Percentiles rank a stretch among this genome's conserved stretches.
These are phyloP conservation scores for Nyctibius bracteatus DNA, from an alignment of 2,113 vertebrate species.

Conservation along the genomic window DNA sequence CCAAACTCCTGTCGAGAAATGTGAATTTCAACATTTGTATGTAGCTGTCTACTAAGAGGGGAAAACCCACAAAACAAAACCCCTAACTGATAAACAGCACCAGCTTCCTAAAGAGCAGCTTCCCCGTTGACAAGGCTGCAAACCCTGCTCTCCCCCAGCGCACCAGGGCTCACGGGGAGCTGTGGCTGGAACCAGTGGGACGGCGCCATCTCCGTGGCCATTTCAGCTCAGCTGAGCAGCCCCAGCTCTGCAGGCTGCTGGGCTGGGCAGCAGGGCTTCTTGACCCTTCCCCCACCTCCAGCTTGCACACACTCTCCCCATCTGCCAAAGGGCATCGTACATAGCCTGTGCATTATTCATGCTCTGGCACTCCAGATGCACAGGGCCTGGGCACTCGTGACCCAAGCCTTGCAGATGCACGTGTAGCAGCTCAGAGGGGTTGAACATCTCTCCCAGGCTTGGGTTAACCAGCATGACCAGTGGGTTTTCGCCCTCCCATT, in stretches of 20 bases:
- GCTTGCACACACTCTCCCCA: neutral
- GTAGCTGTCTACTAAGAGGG: neutral
- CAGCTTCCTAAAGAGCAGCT: neutral
- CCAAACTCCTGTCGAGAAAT: neutral
- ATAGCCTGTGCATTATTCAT: neutral
- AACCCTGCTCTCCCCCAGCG: rapidly evolving
- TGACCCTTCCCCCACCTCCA: neutral
- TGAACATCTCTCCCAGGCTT: neutral
- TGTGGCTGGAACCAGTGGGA: neutral
- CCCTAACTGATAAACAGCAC: neutral
- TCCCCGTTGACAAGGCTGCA: neutral
- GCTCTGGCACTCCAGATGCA: neutral
- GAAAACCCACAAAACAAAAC: neutral
- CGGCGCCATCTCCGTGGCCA: rapidly evolving
- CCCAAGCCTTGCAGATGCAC: neutral
- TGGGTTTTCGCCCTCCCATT: neutral
- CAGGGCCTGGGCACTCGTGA: neutral
- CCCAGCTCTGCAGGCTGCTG: neutral
- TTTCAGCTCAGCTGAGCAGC: neutral
- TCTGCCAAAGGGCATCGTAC: neutral
- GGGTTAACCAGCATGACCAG: rapidly evolving
- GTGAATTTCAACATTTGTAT: neutral
- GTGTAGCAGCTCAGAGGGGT: neutral
- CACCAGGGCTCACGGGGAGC: neutral
- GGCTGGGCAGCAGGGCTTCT: neutral